Percentiles rank a stretch among this genome's conserved stretches.
Conservation (phyloP, 2,888 invertebrate species). For the Pandemis cinnamomeana region DNA sequence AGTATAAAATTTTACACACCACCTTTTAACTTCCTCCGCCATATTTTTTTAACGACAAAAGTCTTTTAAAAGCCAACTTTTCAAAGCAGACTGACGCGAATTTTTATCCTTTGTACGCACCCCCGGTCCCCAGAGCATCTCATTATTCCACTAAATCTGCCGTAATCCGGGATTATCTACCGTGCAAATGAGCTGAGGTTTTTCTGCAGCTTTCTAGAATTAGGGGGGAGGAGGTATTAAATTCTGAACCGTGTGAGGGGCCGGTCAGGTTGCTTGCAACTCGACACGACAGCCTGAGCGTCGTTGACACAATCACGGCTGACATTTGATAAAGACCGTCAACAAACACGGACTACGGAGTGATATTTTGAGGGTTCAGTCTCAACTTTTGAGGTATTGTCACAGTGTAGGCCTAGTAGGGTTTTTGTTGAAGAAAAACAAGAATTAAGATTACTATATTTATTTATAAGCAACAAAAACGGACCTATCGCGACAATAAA, state of each 20-base stretch:
- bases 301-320: no score
- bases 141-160: slow-evolving; percentile 20
- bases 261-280: no score
- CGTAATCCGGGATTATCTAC: slow-evolving; percentile 20
- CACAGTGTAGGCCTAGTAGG: no score
- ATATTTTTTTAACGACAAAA: slow-evolving; percentile 16
- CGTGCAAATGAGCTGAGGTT: slow-evolving; percentile 23
- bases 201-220: slow-evolving; percentile 9
- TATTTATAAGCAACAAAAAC: no score
- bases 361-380: no score
- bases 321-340: no score
- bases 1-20: background rate
- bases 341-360: no score
- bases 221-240: slow-evolving; percentile 5
- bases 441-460: no score
- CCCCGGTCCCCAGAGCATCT: slow-evolving; percentile 7
- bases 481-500: no score
- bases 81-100: background rate
- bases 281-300: no score
- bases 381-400: no score
- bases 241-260: background rate
- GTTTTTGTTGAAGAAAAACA: no score
- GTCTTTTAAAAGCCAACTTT: slow-evolving; percentile 15
- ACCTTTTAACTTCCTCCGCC: background rate
- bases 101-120: slow-evolving; percentile 12